phyloP scores from a whole-genome alignment of 2,888 invertebrate species.

The Dysmachus trigonus region DNA sequence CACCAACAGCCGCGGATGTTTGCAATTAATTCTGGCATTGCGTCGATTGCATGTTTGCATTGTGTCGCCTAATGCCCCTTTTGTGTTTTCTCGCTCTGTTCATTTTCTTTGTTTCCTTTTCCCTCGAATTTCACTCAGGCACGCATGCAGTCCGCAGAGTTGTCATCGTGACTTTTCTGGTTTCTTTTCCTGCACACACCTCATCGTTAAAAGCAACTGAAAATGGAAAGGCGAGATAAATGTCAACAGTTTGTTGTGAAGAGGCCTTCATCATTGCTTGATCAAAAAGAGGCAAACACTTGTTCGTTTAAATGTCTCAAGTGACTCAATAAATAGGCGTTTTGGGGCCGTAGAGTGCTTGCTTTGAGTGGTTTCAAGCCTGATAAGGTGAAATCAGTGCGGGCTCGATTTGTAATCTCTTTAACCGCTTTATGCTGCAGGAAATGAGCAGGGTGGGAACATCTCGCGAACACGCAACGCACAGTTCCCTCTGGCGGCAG shows the following conservation, averaged over 20 bases:
- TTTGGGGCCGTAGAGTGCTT: background rate
- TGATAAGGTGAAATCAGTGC: slow-evolving; percentile 5
- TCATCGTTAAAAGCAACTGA: background rate
- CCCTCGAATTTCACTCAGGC: background rate
- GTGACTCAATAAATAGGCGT: background rate
- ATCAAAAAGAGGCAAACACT: background rate
- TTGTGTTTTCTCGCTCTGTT: background rate
- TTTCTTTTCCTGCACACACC: background rate
- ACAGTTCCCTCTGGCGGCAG: background rate
- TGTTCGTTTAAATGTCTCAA: background rate
- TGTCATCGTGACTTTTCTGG: background rate
- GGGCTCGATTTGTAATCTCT: background rate
- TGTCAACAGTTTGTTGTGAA: slow-evolving; percentile 1
- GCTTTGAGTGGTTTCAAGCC: background rate
- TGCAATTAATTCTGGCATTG: background rate
- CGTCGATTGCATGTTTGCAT: background rate
- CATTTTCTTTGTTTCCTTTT: background rate
- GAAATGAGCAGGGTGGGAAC: background rate
- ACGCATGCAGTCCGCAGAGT: background rate
- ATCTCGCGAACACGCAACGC: background rate
- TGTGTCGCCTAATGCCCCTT: background rate
- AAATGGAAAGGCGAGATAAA: background rate
- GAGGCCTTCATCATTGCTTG: background rate
- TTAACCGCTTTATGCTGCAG: background rate
- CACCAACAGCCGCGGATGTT: background rate